phyloP scores from a whole-genome alignment of 2,113 vertebrate species.

The Lonchura striata region DNA sequence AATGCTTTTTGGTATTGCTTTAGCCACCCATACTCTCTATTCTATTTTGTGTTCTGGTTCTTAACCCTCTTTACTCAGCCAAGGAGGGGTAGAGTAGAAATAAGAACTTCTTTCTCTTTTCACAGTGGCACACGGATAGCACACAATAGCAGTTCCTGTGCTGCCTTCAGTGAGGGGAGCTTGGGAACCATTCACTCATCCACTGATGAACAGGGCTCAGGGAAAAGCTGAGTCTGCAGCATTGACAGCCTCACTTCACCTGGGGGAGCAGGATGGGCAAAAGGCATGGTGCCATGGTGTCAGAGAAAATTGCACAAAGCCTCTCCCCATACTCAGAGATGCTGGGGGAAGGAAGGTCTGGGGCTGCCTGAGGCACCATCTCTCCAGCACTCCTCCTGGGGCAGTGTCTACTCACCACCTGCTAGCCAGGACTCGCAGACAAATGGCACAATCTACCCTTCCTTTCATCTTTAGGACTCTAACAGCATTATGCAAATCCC shows the following conservation, averaged over 20 bases:
- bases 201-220: not conserved
- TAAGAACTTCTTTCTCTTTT: not conserved
- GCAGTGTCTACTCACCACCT: not conserved
- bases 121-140: not conserved
- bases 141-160: not conserved
- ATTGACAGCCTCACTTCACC: not conserved
- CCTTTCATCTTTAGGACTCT: constrained; percentile 47
- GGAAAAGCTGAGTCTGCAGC: not conserved
- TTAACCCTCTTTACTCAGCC: not conserved
- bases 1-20: not conserved
- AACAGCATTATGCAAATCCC: constrained; percentile 63
- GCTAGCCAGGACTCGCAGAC: not conserved
- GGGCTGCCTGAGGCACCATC: not conserved
- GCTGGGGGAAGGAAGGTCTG: not conserved
- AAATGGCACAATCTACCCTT: constrained; percentile 28
- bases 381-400: not conserved
- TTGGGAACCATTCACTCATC: not conserved
- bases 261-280: accelerated
- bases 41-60: not conserved
- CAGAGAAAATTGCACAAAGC: not conserved
- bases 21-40: not conserved
- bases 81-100: not conserved
- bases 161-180: not conserved
- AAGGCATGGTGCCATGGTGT: not conserved
- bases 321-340: not conserved